Conservation (phyloP, 35 echinoderm and acorn worm genomes). For the Hemicentrotus pulcherrimus region DNA sequence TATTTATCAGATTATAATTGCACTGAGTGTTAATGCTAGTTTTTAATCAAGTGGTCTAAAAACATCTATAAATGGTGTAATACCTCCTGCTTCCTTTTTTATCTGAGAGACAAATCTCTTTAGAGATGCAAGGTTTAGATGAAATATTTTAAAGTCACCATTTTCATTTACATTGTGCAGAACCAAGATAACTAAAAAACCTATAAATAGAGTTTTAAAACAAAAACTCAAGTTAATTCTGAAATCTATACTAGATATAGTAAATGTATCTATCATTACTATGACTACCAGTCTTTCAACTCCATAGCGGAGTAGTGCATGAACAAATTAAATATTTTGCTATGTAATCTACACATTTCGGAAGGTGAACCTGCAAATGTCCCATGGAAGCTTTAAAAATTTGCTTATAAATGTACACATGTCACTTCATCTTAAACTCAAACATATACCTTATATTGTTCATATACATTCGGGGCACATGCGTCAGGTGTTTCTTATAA, state of each 20-base stretch:
- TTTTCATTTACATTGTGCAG: background rate
- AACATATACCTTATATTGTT: background rate
- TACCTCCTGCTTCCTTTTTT: background rate
- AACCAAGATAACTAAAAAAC: background rate
- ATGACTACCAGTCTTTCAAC: background rate
- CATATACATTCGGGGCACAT: constrained; percentile 17
- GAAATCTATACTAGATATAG: background rate
- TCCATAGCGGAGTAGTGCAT: background rate
- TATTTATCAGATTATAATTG: background rate
- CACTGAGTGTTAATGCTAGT: background rate
- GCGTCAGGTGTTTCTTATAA: background rate
- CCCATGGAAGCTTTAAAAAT: background rate
- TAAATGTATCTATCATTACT: background rate
- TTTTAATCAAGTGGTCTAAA: background rate
- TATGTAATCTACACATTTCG: background rate
- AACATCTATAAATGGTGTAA: background rate
- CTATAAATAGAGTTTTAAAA: background rate
- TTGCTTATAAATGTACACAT: background rate
- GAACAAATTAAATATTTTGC: background rate
- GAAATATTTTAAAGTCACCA: background rate
- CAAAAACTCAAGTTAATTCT: background rate
- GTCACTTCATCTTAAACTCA: background rate
- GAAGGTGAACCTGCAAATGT: background rate
- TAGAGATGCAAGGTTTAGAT: no score
- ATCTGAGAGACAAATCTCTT: background rate